Percentiles rank a stretch among this genome's conserved stretches.
These are phyloP conservation scores for Perizoma affinitatum DNA, from an alignment of 2,888 invertebrate genomes.

Conservation along the genomic window DNA sequence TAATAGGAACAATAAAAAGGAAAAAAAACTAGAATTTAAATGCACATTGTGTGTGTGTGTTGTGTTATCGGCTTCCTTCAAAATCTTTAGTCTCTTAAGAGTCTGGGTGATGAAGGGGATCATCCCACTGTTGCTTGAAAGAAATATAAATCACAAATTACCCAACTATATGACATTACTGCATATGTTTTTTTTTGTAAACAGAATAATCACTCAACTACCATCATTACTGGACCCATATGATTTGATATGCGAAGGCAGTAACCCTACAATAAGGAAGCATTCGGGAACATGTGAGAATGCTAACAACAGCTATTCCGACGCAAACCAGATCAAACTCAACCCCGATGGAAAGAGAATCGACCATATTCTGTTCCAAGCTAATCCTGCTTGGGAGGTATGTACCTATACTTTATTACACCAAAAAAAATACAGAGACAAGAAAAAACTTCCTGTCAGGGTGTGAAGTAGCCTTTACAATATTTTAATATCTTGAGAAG, in stretches of 20 bases:
- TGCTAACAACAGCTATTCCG: constrained; percentile 92
- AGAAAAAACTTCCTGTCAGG: no score
- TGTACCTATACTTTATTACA: not conserved
- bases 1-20: no score
- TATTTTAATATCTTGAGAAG: no score
- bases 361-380: constrained; percentile 93
- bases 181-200: constrained; percentile 7
- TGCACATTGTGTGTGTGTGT: no score
- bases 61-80: no score
- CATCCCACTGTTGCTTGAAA: no score
- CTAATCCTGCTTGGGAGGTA: constrained; percentile 61
- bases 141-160: no score
- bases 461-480: no score
- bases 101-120: no score
- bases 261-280: constrained; percentile 45
- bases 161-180: no score
- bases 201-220: constrained; percentile 77
- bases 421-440: not conserved
- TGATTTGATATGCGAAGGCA: constrained; percentile 49
- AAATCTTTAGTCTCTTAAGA: no score
- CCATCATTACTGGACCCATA: constrained; percentile 67
- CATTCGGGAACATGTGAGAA: constrained; percentile 86
- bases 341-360: constrained; percentile 93
- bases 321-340: constrained; percentile 72
- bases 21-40: no score